Evolutionary conservation across 2,797 vertebrate species (phyloP).

Genomic region (Cuculus canorus): DNA sequence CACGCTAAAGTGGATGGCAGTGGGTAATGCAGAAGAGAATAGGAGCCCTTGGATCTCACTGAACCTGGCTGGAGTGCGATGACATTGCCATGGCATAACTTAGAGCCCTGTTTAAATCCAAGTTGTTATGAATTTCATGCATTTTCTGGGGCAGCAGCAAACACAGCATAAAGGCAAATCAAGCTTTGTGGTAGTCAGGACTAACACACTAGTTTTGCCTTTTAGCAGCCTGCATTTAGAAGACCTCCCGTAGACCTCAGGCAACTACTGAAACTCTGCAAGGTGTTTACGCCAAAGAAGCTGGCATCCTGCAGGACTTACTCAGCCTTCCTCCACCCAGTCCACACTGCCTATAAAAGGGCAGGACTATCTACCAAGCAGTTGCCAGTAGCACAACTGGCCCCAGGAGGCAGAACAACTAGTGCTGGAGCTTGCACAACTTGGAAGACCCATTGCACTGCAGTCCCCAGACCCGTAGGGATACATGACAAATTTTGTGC

Average conservation of each 20-base stretch:
- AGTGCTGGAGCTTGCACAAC: background rate
- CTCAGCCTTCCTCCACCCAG: background rate
- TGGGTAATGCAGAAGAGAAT: background rate
- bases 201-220: background rate
- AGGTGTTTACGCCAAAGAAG: background rate
- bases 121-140: background rate
- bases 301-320: background rate
- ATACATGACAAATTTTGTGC: background rate
- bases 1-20: background rate
- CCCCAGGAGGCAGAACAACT: background rate
- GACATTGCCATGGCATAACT: background rate
- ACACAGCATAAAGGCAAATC: background rate
- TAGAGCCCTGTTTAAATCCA: background rate
- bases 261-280: background rate
- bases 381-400: background rate
- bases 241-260: background rate
- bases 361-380: background rate
- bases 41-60: background rate
- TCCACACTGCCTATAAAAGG: background rate
- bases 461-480: background rate
- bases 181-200: background rate
- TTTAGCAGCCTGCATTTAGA: background rate
- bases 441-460: background rate
- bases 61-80: background rate
- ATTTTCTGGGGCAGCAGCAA: background rate